These are phyloP conservation scores for Magallana nippona DNA, from an alignment of 2,888 invertebrate species.

Conservation along the genomic window DNA sequence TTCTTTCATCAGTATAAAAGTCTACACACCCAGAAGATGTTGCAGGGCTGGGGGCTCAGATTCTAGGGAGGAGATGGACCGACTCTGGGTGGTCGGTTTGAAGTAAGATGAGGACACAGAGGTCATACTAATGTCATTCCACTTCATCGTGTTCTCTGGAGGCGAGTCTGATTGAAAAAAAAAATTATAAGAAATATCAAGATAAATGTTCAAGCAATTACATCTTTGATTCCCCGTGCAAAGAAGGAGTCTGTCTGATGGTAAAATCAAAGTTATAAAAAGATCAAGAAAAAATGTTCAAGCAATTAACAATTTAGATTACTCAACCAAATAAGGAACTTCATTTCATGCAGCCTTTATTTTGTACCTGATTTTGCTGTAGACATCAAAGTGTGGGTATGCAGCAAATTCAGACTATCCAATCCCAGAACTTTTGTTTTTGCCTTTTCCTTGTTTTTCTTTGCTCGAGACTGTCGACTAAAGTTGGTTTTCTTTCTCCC, in stretches of 20 bases:
- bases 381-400: slow-evolving; percentile 76
- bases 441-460: slow-evolving; percentile 59
- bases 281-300: not conserved
- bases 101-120: slow-evolving; percentile 67
- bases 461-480: slow-evolving; percentile 37
- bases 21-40: slow-evolving; percentile 44
- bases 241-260: no score
- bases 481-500: slow-evolving; percentile 48
- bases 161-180: slow-evolving; percentile 23
- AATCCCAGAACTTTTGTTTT: slow-evolving; percentile 72
- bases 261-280: no score
- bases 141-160: slow-evolving; percentile 55
- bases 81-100: slow-evolving; percentile 70
- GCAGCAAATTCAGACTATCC: slow-evolving; percentile 77
- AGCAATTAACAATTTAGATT: no score
- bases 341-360: no score
- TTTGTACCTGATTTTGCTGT: slow-evolving; percentile 66
- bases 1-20: not conserved
- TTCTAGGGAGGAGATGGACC: slow-evolving; percentile 71
- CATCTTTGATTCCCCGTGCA: no score
- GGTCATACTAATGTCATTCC: slow-evolving; percentile 75
- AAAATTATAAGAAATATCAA: not conserved
- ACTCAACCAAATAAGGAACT: not conserved
- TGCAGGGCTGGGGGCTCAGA: slow-evolving; percentile 87
- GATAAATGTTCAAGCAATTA: no score